Evolutionary conservation across 2,888 invertebrate species (phyloP), one percentile per base, ranked within the genome.

Genomic region (Gymnosoma rotundatum): DNA sequence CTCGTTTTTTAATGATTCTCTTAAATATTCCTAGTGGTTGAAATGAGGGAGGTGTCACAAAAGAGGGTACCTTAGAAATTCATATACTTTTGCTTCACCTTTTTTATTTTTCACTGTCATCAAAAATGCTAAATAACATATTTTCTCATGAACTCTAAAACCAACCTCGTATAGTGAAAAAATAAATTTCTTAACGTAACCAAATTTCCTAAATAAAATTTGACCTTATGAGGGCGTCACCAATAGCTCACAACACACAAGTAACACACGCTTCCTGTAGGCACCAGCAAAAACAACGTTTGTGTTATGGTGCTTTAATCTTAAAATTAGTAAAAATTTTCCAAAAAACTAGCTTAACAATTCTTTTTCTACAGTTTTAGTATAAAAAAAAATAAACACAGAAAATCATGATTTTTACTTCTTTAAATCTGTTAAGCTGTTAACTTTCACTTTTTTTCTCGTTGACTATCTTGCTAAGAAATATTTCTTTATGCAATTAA

Each of bases 361-460:
- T 69, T 63, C 48, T 61, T 81, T 58, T 42, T 32, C 70, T 64
- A 64, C n/a, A 32, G 38, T 50, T 52, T 32, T 16, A 63, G 58
- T 32, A 32, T 32, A 20, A 32, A 12, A 52, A 38, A 16, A 14
- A 18, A 7, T 2, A 1, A 25, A 25, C 18, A 38, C 9, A 73
- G 67, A 50, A 18, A 61, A 54, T 5, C 12, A 38, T 61, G 6
- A 52, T 32, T 48, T 18, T 69, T 32, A 21, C 38, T 61, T 38
- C 48, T 66, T 66, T 14, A 32, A 45, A 32, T 63, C 14, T 64
- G 12, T 20, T 54, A 69, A 54, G 32, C n/a, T 36, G 25, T 60
- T 60, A 81, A 82, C 81, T 82, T 82, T 82, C 81, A 82, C 81
- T 82, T 76, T 69, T 52, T 74, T 48, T 21, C 38, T n/a, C 9